Evolutionary conservation across 2,797 vertebrate genomes (phyloP), one percentile per base, ranked within the genome.

Genomic region (Menidia menidia): DNA sequence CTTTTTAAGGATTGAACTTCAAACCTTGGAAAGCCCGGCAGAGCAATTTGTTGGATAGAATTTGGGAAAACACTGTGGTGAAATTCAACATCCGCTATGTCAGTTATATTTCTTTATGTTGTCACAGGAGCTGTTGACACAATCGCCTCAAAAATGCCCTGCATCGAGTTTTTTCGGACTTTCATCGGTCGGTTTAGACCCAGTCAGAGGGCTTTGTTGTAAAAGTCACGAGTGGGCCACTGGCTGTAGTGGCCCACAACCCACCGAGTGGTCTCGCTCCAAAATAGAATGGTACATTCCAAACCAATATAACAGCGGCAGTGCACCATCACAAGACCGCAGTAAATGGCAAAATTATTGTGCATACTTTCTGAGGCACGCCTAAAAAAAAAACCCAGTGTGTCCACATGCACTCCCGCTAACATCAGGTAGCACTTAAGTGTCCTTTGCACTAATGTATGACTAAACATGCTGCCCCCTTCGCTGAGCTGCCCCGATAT

Each of bases 221-320:
- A 89, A 86, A 85, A 88, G 88, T 90, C 87, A 88, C 83, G 82
- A 92, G 87, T 88, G 87, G 90, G 87, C 85, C 82, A 85, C 78
- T 81, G 90, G 87, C 89, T 73, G 70, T 86, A 87, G 86, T 81
- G 88, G 89, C 87, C 89, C 87, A 90, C 87, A 91, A 90, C 89
- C 91, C 92, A 89, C 84, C 72, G 90, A 92, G 89, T 87, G 85
- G 88, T 88, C 84, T 79, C 60, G 31, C 80, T 82, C 90, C 3
- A 75, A 95, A 95, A 94, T 95, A 94, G 94, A 93, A 89, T 75
- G 80, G 92, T 93, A 93, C 93, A 95, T 95, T 95, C 93, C 93
- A 92, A 88, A 93, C 91, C 92, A 90, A 92, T 93, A 94, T 93
- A 95, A 92, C 92, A 94, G 92, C 92, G 83, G 89, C 92, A 89